These are phyloP conservation scores for Drosophila cardini DNA, from an alignment of 1,140 invertebrate species.

Conservation along the genomic window DNA sequence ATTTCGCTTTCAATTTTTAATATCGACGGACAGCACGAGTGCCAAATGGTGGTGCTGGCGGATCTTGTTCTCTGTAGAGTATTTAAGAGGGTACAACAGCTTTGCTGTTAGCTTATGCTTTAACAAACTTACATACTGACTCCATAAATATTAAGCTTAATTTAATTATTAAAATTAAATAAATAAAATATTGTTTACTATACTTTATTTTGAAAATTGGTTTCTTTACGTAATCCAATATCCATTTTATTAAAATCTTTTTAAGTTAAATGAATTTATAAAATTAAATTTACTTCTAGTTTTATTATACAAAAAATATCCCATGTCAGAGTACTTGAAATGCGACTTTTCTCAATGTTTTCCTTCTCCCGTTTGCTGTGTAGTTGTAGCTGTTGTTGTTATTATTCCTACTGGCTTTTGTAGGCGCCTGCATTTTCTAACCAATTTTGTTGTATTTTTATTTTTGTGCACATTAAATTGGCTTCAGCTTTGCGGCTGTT, in stretches of 20 bases:
- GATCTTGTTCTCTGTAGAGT: background rate
- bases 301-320: too few species aligned
- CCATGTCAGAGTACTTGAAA: slow-evolving; percentile 3
- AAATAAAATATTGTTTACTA: too few species aligned
- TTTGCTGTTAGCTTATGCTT: too few species aligned
- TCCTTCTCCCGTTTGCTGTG: slow-evolving; percentile 16
- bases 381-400: slow-evolving; percentile 47
- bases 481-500: slow-evolving; percentile 54
- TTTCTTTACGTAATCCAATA: too few species aligned
- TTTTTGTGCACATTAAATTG: slow-evolving; percentile 73
- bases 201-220: too few species aligned
- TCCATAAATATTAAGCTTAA: too few species aligned
- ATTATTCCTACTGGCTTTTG: slow-evolving; percentile 42
- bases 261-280: too few species aligned
- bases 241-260: too few species aligned
- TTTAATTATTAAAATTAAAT: too few species aligned
- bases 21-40: slow-evolving; percentile 54
- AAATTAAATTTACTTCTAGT: too few species aligned
- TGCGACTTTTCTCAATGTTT: background rate
- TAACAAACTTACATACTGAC: too few species aligned
- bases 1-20: slow-evolving; percentile 68
- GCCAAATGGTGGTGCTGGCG: slow-evolving; percentile 36
- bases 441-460: slow-evolving; percentile 70
- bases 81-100: background rate
- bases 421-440: slow-evolving; percentile 69